phyloP scores from a whole-genome alignment of 2,113 vertebrate genomes.

The Cairina moschata region DNA sequence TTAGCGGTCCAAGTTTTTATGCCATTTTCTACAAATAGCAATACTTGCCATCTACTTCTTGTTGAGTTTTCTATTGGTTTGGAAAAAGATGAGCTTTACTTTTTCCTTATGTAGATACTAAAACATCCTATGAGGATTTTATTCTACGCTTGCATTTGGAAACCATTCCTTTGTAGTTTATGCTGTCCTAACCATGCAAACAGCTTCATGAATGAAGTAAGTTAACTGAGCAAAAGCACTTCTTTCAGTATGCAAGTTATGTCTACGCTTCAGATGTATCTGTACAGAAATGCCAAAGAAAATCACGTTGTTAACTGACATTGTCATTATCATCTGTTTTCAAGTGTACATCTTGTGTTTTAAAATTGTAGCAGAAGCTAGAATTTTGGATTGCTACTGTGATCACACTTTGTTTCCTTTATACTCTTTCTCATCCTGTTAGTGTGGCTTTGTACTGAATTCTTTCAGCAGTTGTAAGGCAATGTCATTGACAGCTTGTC shows the following conservation, averaged over 20 bases:
- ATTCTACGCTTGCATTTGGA: not conserved
- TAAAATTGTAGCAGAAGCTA: not conserved
- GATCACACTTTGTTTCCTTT: not conserved
- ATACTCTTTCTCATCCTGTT: not conserved
- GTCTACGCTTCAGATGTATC: not conserved
- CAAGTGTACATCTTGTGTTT: not conserved
- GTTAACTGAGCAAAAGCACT: not conserved
- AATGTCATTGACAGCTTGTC: not conserved
- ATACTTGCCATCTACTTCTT: not conserved
- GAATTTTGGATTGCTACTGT: not conserved
- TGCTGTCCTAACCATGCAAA: not conserved
- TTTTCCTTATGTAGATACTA: not conserved
- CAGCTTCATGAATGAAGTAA: not conserved
- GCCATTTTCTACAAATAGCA: not conserved
- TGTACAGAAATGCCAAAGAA: not conserved
- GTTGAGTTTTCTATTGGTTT: not conserved
- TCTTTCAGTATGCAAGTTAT: not conserved
- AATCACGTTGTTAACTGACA: not conserved
- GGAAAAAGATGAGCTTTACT: not conserved
- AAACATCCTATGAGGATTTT: not conserved
- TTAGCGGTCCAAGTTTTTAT: not conserved
- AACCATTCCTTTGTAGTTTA: not conserved
- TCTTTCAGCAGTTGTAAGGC: not conserved
- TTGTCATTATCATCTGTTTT: not conserved
- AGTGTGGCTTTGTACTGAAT: not conserved